Evolutionary conservation across 1,140 invertebrate species (phyloP).

Genomic region (Bombus waltoni): DNA sequence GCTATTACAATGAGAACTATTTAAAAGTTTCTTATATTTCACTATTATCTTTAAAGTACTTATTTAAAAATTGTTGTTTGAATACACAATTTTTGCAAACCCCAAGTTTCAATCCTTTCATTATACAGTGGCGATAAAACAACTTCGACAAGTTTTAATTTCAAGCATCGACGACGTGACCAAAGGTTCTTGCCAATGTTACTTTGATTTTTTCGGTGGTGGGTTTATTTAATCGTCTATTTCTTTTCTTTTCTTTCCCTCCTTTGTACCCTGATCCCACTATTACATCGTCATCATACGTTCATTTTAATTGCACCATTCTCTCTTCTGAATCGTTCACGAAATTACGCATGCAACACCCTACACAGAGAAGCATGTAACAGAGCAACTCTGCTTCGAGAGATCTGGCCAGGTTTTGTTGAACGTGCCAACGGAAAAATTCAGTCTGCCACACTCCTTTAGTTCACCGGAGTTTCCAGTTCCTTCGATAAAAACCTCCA

Average conservation of each 20-base stretch:
- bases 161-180: background rate
- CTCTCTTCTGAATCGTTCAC: background rate
- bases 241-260: slow-evolving; percentile 51
- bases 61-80: background rate
- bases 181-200: slow-evolving; percentile 60
- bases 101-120: background rate
- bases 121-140: background rate
- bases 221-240: slow-evolving; percentile 75
- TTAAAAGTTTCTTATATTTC: background rate
- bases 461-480: slow-evolving; percentile 80
- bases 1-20: background rate
- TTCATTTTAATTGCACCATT: slow-evolving; percentile 29
- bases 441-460: slow-evolving; percentile 75
- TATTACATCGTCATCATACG: slow-evolving; percentile 25
- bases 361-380: slow-evolving; percentile 28
- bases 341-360: slow-evolving; percentile 9
- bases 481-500: slow-evolving; percentile 61
- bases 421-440: slow-evolving; percentile 63
- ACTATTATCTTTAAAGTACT: background rate
- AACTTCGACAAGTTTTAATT: background rate
- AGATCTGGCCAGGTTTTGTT: slow-evolving; percentile 26
- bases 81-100: background rate
- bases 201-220: slow-evolving; percentile 53
- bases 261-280: slow-evolving; percentile 12
- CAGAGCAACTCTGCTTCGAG: background rate